These are phyloP conservation scores for Ceuthmochares aereus DNA, from an alignment of 2,113 vertebrate genomes.

Conservation along the genomic window DNA sequence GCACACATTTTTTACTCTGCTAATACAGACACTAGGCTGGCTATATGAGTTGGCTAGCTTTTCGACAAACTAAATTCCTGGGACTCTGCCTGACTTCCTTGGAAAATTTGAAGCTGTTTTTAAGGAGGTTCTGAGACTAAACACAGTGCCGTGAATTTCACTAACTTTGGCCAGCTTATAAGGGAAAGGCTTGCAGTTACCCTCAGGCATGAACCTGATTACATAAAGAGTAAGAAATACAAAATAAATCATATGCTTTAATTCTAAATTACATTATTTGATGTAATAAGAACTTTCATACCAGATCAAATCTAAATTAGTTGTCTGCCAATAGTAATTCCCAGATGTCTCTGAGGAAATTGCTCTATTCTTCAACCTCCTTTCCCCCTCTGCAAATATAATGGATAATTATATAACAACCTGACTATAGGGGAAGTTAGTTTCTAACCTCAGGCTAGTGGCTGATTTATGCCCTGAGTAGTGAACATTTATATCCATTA, in stretches of 20 bases:
- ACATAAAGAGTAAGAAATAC: constrained; percentile 40
- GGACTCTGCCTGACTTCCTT: constrained; percentile 20
- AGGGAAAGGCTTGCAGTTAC: constrained; percentile 1
- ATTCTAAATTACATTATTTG: constrained; percentile 62
- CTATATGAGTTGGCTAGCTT: neutral
- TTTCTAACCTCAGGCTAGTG: constrained; percentile 43
- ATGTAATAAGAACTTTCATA: constrained; percentile 60
- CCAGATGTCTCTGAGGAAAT: constrained; percentile 49
- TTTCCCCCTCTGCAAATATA: neutral
- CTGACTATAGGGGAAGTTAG: constrained; percentile 31
- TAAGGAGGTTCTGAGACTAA: constrained; percentile 33
- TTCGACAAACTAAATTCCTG: constrained; percentile 32
- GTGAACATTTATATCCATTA: constrained; percentile 60
- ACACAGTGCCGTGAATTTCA: neutral
- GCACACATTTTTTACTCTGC: neutral
- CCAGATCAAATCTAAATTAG: constrained; percentile 60
- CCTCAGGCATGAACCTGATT: constrained; percentile 50
- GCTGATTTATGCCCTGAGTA: constrained; percentile 52
- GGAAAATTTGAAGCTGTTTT: constrained; percentile 32
- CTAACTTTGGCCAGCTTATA: neutral
- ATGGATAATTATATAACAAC: constrained; percentile 55
- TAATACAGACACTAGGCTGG: neutral
- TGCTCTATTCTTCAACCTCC: constrained; percentile 55
- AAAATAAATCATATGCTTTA: constrained; percentile 65
- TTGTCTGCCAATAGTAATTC: constrained; percentile 53